Base-by-base conservation (phyloP, 2,888 invertebrate species). In the Arge pagana region DNA sequence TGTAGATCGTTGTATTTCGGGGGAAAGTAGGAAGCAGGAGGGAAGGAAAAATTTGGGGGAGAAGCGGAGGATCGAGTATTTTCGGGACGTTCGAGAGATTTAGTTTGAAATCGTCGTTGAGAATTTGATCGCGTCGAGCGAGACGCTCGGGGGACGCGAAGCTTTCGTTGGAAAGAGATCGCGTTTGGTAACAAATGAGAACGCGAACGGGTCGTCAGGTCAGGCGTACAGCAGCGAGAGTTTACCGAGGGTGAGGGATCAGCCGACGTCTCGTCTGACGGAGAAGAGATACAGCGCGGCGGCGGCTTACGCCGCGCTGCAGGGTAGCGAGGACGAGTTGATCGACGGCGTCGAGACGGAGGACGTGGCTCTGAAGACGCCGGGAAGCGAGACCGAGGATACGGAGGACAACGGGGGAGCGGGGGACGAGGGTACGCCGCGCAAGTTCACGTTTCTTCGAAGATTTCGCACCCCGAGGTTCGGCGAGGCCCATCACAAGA, bases 401-500 rank as follows among this genome's bases (percentile, higher is more conserved):
- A 77, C 77, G 26, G 80, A 79, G 59, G 76, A 72, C 60, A 80
- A 78, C 37, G 72, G 61, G 55, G 26, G 61, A 60, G 48, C 30
- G 51, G 18, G 43, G 15, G 42, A 39, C 6, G 57, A 59, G 11
- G 52, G 54, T 4, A 49, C 67, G 13, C 60, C 60, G 5, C 58
- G 68, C 7, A 68, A 77, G 52, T 77, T 82, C 59, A 81, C 81
- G 36, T 82, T 83, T 63, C 72, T 83, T 40, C 77, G 81, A 48
- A 75, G 80, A 30, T 76, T 82, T 59, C 77, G 81, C 11, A 69
- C 70, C 19, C 71, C 71, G 10, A 72, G 82, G 33, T 81, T 81
- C 66, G 79, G 79, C 60, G 82, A 83, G 62, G 79, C 81, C 3
- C 83, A 83, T 66, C 83, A 83, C 66, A 81, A 82, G 64, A 75